Evolutionary conservation across 2,888 invertebrate species (phyloP), one percentile per base, ranked within the genome.

Genomic region (Zygaena filipendulae): DNA sequence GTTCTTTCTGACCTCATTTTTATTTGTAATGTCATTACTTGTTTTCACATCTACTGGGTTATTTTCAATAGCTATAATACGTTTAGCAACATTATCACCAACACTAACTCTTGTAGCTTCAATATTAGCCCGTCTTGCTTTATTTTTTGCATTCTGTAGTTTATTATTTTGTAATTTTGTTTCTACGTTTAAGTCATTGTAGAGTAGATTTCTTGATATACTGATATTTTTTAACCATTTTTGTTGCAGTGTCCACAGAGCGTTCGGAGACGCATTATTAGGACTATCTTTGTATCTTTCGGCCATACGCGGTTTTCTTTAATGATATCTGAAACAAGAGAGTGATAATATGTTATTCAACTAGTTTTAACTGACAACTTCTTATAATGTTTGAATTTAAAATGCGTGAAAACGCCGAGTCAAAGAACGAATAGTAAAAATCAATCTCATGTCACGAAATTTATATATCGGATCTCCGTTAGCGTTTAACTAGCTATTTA

Each of bases 221-320:
- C n/a, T n/a, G n/a, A n/a, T n/a, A n/a, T n/a, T n/a, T n/a, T n/a
- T n/a, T n/a, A n/a, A 42, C 40, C 69, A 69, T 68, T 55, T 40
- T 52, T 49, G n/a, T n/a, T n/a, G n/a, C 21, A 48, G 39, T 40
- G 72, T 68, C 74, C 74, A 66, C 57, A 62, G 55, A 62, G 74
- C 71, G 75, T 64, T 54, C 69, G 56, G 51, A 31, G 74, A 72
- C 74, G 75, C 75, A 50, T 58, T 59, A 42, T 50, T 60, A 61
- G 74, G 75, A 74, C 74, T 67, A 25, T 42, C 47, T 45, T 53
- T 52, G 50, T 59, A 60, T 57, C 61, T 67, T 57, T 69, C 66
- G 70, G 67, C 79, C 79, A 79, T 79, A 57, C 77, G 79, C 75
- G 59, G 56, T 54, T 50, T 68, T 72, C 66, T 58, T 62, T 47